Evolutionary conservation across 2,888 invertebrate genomes (phyloP), one percentile per base, ranked within the genome.

Genomic region (Pheosia tremula): DNA sequence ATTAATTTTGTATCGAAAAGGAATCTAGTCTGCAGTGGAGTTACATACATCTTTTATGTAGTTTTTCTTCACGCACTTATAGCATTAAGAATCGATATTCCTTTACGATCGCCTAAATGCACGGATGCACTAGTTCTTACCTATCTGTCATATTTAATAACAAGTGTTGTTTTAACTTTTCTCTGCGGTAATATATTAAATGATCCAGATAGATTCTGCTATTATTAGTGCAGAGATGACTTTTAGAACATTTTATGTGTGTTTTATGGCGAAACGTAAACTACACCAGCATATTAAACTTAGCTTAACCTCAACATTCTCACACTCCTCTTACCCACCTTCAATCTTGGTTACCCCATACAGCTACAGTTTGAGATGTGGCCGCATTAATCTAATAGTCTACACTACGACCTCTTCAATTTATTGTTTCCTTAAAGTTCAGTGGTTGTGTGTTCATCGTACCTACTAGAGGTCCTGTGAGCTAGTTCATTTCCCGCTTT

Each of bases 1-100:
- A 66, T 69, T 63, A 57, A 65, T 61, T 52, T 13, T 60, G 58
- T 63, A 64, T 69, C 64, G 59, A 66, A 11, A 60, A 61, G 8
- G 24, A 56, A 41, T 54, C 11, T 43, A 41, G 56, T 13, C 9
- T 41, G n/a, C 4, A n/a, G n/a, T 43, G 43, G 43, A 43, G 43
- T 10, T 43, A 43, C 9, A 9, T 43, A 43, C 8, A 43, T 9
- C 9, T 43, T 4, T 43, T 8, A 9, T 24, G 24, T 24, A 24
- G 0, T 24, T 24, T 24, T 24, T 24, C 24, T 24, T 24, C 24
- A 24, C 24, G 24, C 24, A 24, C 24, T 24, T 24, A 24, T 24
- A 24, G 24, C 24, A 24, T 24, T 24, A 24, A 24, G 24, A 24
- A 24, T 24, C 24, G 24, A 24, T 24, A 24, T 24, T 24, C 24